Percentiles rank a stretch among this genome's conserved stretches.
Conservation (phyloP, 2,113 vertebrate species). For the Chloropsis cyanopogon region DNA sequence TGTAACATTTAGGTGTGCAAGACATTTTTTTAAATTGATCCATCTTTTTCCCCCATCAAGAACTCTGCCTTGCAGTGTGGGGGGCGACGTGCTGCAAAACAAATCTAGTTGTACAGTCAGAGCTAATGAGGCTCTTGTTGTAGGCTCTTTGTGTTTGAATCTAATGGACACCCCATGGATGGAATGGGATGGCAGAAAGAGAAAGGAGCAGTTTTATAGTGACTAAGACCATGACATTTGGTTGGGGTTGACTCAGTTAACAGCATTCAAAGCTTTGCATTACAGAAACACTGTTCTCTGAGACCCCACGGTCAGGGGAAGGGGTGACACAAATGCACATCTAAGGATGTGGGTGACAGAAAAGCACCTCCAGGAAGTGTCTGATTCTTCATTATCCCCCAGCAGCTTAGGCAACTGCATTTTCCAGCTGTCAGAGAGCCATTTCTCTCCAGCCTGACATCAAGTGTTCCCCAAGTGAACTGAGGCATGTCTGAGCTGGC, state of each 20-base stretch:
- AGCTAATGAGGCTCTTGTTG: constrained; percentile 38
- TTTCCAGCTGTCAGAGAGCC: neutral
- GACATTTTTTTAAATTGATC: neutral
- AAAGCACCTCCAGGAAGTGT: neutral
- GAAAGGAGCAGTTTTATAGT: neutral
- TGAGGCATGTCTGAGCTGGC: neutral
- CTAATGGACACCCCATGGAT: neutral
- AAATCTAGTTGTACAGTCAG: neutral
- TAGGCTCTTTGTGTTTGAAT: constrained; percentile 17
- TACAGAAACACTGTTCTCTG: neutral
- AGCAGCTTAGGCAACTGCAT: neutral
- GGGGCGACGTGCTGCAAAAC: neutral
- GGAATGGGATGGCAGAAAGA: neutral
- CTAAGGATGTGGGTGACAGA: neutral
- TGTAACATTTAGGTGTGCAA: neutral
- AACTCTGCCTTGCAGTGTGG: neutral
- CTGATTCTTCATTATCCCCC: neutral
- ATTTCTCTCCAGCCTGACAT: neutral
- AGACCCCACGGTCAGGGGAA: neutral
- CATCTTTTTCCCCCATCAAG: neutral
- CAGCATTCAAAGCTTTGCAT: rapidly evolving
- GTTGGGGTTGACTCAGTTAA: neutral
- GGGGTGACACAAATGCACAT: neutral
- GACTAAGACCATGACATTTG: neutral
- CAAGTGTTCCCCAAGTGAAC: neutral